Evolutionary conservation across 2,113 vertebrate species (phyloP), one percentile per base, ranked within the genome.

Genomic region (Brienomyrus longianalis): DNA sequence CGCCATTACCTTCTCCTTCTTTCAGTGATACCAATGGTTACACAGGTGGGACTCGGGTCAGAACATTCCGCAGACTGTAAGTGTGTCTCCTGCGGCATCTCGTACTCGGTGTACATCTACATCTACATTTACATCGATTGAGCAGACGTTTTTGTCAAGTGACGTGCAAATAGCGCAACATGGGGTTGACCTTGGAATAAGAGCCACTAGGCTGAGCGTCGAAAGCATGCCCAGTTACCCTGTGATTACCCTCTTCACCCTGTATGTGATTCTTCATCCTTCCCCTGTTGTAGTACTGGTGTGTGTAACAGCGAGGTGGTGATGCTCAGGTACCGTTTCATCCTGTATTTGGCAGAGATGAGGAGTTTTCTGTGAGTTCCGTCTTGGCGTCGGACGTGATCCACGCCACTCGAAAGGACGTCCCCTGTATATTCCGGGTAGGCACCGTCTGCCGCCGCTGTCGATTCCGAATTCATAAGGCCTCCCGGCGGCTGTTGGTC

Each of bases 401-500:
- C 92, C 98, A 99, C 0, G 98, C 98, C 0, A 98, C 96, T 43
- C 97, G 97, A 89, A 99, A 99, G 91, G 98, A 99, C 91, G 91
- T 99, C 74, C 98, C 98, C 4, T 99, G 98, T 89, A 99, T 99
- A 94, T 99, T 99, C 94, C 96, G 96, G 97, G 98, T 99, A 96
- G 3, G 92, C 62, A 13, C 11, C 70, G 6, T 77, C 15, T 48
- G 52, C 66, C 31, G 0, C 27, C 9, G 54, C 83, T 1, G 1
- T n/a, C 15, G 7, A 48, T 31, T 74, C 66, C 4, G 3, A 10
- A 23, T 50, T 70, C 5, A 5, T 45, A 48, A 9, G 51, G 51
- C 35, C 59, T n/a, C 10, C 15, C 13, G 27, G 54, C 19, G 10
- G 35, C 51, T 62, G 47, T 3, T 88, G 7, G 43, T n/a, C 21